A percentile compares a stretch with the other conserved stretches of the same genome.
Evolutionary conservation across 1,140 invertebrate genomes (phyloP).

Genomic region (Drosophila kepulauana): DNA sequence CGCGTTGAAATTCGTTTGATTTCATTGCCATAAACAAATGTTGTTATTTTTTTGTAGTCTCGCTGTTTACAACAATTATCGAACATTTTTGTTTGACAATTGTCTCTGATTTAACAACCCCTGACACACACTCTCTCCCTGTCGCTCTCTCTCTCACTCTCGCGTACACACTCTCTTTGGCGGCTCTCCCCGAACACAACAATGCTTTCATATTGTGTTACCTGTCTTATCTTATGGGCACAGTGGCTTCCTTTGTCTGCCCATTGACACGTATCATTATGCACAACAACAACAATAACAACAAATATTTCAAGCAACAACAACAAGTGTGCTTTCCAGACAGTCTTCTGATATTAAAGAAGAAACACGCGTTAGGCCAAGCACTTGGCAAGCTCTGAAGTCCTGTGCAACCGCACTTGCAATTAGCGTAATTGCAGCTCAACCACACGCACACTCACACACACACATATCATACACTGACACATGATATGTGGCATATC

Average conservation of each 20-base stretch:
- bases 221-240: constrained; percentile 35
- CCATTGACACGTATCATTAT: constrained; percentile 55
- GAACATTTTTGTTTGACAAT: not conserved
- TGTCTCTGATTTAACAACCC: not conserved
- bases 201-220: constrained; percentile 35
- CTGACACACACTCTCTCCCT: not conserved
- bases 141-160: not conserved
- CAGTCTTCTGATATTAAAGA: constrained; percentile 2
- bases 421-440: constrained; percentile 71
- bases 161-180: not conserved
- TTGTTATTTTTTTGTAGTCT: constrained; percentile 1
- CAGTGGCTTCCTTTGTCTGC: constrained; percentile 38
- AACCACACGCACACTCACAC: constrained; percentile 10
- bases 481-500: constrained; percentile 8
- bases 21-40: constrained; percentile 11
- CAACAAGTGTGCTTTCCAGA: constrained; percentile 15
- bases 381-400: constrained; percentile 21
- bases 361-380: not conserved
- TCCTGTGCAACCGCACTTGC: constrained; percentile 34
- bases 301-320: constrained; percentile 6
- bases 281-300: constrained; percentile 12
- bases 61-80: not conserved
- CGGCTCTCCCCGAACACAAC: constrained; percentile 20
- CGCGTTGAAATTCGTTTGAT: not conserved
- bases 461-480: not conserved